These are phyloP conservation scores for Rotaria macrura DNA, from an alignment of 2,888 invertebrate species.

Conservation along the genomic window DNA sequence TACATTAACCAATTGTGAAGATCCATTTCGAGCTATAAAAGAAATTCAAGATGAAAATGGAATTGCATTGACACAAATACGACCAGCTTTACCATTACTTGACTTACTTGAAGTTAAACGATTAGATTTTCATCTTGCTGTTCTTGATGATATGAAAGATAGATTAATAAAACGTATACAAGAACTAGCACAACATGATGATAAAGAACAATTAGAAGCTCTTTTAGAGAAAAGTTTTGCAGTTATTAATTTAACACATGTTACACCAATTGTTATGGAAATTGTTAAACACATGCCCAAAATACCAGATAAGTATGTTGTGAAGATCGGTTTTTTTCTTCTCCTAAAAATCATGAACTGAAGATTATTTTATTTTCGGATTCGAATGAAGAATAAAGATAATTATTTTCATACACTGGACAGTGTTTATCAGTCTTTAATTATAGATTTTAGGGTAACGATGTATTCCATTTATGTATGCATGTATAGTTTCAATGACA, in stretches of 20 bases:
- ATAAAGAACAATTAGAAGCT: slow-evolving; percentile 75
- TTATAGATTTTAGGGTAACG: too few species aligned
- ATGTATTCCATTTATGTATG: too few species aligned
- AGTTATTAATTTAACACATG: slow-evolving; percentile 70
- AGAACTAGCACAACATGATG: slow-evolving; percentile 39
- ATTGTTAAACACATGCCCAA: slow-evolving; percentile 80
- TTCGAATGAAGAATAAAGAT: too few species aligned
- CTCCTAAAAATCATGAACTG: too few species aligned
- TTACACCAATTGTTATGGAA: slow-evolving; percentile 86
- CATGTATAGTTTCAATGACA: too few species aligned
- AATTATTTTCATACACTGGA: too few species aligned
- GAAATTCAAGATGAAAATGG: slow-evolving; percentile 71
- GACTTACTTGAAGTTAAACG: slow-evolving; percentile 84
- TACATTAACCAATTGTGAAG: slow-evolving; percentile 83
- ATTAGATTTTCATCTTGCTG: slow-evolving; percentile 84
- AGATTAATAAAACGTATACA: slow-evolving; percentile 26
- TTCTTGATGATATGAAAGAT: slow-evolving; percentile 45
- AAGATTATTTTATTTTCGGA: too few species aligned
- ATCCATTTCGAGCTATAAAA: slow-evolving; percentile 92
- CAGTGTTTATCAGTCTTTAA: too few species aligned
- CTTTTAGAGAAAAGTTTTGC: slow-evolving; percentile 81
- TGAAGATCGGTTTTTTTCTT: too few species aligned
- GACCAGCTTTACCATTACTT: slow-evolving; percentile 83
- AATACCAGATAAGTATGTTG: slow-evolving; percentile 77
- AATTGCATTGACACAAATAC: slow-evolving; percentile 65